phyloP scores from a whole-genome alignment of 2,888 invertebrate species.

The Melolontha melolontha region DNA sequence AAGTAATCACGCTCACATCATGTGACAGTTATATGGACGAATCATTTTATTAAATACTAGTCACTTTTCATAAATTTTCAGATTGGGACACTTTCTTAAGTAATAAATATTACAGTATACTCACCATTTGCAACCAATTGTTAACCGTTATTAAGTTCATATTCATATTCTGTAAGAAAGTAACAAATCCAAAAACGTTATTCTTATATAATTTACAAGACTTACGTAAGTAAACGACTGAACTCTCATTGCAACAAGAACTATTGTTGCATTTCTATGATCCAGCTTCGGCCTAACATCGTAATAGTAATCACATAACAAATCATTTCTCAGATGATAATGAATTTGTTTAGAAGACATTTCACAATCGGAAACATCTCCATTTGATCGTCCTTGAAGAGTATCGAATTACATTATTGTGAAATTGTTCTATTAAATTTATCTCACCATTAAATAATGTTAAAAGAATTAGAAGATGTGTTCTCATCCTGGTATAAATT shows the following conservation, averaged over 20 bases:
- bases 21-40: too few relatives aligned
- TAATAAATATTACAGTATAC: too few relatives aligned
- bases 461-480: slow-evolving; percentile 5
- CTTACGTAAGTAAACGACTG: slow-evolving; percentile 68
- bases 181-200: not conserved
- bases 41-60: too few relatives aligned
- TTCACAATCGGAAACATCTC: slow-evolving; percentile 27
- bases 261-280: slow-evolving; percentile 67
- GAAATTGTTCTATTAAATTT: not conserved
- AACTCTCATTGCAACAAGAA: slow-evolving; percentile 69
- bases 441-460: slow-evolving; percentile 6
- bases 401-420: slow-evolving; percentile 5
- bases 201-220: slow-evolving; percentile 37
- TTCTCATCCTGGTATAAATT: slow-evolving; percentile 7
- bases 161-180: slow-evolving; percentile 58
- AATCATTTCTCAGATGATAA: slow-evolving; percentile 64
- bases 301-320: slow-evolving; percentile 71
- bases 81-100: too few relatives aligned
- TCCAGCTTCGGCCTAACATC: slow-evolving; percentile 69
- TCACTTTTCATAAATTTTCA: too few relatives aligned
- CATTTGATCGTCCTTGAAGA: slow-evolving; percentile 5
- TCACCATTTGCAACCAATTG: slow-evolving; percentile 69
- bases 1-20: too few relatives aligned
- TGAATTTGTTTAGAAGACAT: slow-evolving; percentile 37
- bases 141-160: slow-evolving; percentile 65